These are phyloP conservation scores for Solenodon paradoxus DNA, from an alignment of 2,113 vertebrate genomes.

Conservation along the genomic window DNA sequence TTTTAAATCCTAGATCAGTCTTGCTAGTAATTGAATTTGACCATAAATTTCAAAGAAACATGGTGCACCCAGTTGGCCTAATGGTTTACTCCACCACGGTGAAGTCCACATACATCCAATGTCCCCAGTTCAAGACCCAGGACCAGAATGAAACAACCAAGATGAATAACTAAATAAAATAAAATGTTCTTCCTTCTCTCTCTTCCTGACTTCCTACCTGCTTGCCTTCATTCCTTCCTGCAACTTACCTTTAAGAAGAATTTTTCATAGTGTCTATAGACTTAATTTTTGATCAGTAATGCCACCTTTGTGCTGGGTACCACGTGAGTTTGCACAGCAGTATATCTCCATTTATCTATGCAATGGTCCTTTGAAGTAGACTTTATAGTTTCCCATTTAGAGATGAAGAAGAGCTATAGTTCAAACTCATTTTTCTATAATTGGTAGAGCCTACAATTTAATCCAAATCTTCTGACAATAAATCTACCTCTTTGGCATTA, in stretches of 20 bases:
- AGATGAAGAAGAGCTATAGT: background rate
- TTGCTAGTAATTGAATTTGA: background rate
- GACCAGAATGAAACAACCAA: too few relatives aligned
- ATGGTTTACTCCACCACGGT: too few relatives aligned
- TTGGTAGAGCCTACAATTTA: background rate
- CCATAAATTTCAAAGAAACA: background rate
- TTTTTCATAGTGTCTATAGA: background rate
- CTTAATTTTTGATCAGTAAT: background rate
- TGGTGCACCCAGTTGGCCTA: too few relatives aligned
- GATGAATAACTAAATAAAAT: too few relatives aligned
- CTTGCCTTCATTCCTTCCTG: too few relatives aligned
- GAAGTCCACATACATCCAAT: too few relatives aligned
- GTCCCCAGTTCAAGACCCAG: too few relatives aligned
- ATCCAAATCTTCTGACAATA: background rate
- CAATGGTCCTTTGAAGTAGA: background rate
- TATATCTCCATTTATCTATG: background rate
- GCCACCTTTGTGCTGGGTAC: background rate
- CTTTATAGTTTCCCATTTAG: background rate
- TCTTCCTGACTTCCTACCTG: too few relatives aligned
- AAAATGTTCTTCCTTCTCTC: too few relatives aligned
- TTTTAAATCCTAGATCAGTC: background rate
- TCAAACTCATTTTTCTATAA: background rate
- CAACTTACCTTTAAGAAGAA: too few relatives aligned
- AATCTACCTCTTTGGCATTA: background rate
- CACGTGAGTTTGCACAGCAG: background rate